phyloP scores from a whole-genome alignment of 2,888 invertebrate species.

The Mesorhabditis spiculigera region DNA sequence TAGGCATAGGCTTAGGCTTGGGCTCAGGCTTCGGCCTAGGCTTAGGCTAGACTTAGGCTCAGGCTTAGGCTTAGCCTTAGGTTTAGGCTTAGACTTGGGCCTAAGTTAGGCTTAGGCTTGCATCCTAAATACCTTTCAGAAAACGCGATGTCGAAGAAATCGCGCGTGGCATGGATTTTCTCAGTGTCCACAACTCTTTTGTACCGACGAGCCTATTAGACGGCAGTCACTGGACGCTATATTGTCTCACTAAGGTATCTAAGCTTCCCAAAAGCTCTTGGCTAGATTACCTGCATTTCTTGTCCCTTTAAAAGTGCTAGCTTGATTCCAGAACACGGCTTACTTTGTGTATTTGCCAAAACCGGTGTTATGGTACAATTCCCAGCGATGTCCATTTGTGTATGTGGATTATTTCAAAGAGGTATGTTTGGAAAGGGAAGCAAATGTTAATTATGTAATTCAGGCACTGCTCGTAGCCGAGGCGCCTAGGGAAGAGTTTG shows the following conservation, averaged over 20 bases:
- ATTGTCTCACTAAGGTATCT: background rate
- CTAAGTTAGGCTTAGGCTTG: background rate
- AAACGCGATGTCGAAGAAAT: constrained; percentile 3
- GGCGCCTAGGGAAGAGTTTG: background rate
- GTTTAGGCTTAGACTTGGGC: no score
- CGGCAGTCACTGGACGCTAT: constrained; percentile 1
- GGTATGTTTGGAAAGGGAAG: background rate
- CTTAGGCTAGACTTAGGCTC: no score
- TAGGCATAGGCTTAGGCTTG: background rate
- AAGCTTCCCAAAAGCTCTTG: no score
- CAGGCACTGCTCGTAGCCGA: background rate
- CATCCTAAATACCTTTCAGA: background rate
- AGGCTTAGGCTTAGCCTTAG: no score
- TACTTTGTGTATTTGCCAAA: background rate
- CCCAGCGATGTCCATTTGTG: background rate
- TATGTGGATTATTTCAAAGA: background rate
- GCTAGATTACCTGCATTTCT: no score
- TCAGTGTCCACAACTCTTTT: background rate
- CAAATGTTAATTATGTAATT: background rate
- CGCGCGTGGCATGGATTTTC: background rate
- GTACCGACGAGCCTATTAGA: background rate
- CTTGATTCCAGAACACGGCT: background rate
- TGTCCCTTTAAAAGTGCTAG: no score
- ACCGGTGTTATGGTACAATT: background rate
- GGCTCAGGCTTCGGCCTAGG: no score